phyloP scores from a whole-genome alignment of 2,888 invertebrate species.

The Artemia sp. region DNA sequence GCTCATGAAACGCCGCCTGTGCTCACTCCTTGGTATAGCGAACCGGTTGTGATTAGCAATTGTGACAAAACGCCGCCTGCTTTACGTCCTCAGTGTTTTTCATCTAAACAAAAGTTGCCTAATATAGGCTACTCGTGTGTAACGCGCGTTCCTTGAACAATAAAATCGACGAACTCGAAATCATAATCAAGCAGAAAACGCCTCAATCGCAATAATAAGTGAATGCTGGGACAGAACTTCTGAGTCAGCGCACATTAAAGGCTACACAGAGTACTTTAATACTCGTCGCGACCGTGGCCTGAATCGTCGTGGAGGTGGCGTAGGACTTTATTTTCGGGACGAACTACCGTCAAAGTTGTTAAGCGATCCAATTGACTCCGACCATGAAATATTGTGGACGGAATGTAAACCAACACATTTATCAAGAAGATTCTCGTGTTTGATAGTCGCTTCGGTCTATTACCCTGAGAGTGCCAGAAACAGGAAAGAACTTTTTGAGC shows the following conservation, averaged over 20 bases:
- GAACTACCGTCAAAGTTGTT: constrained; percentile 11
- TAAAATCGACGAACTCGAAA: background rate
- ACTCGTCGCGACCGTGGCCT: background rate
- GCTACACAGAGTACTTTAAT: background rate
- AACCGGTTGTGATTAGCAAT: background rate
- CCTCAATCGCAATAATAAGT: background rate
- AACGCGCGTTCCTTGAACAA: background rate
- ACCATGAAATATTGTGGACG: background rate
- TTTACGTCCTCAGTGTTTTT: background rate
- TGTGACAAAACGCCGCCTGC: background rate
- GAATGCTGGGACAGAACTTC: background rate
- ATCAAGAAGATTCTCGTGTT: constrained; percentile 1
- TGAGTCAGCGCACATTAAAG: constrained; percentile 4
- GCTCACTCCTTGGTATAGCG: background rate
- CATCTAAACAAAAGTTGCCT: background rate
- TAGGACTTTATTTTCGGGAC: background rate
- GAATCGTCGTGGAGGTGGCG: constrained; percentile 8
- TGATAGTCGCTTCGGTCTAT: background rate
- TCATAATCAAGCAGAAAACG: background rate
- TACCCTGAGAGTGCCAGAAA: background rate
- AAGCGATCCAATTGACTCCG: constrained; percentile 10
- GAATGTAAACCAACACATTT: background rate
- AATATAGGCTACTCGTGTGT: background rate
- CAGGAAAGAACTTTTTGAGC: background rate
- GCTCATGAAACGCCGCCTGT: background rate